Percentiles rank a stretch among this genome's conserved stretches.
Evolutionary conservation across 2,888 invertebrate species (phyloP).

Genomic region (Oligia strigilis): DNA sequence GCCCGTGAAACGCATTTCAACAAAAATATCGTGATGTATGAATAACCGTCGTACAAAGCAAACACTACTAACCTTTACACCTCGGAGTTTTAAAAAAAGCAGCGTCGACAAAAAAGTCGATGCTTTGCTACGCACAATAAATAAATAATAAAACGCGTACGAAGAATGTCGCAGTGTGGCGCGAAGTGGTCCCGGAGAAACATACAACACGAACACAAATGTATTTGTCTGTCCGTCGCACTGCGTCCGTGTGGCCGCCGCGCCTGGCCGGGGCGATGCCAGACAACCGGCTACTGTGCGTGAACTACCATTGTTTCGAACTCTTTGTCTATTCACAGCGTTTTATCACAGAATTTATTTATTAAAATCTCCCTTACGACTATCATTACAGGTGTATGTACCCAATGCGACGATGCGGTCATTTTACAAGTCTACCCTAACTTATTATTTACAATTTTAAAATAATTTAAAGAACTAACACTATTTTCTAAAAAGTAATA

Average conservation of each 20-base stretch:
- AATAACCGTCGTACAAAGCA: slow-evolving; percentile 70
- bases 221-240: slow-evolving; percentile 65
- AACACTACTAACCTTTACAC: slow-evolving; percentile 77
- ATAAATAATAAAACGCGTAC: slow-evolving; percentile 72
- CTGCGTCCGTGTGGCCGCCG: slow-evolving; percentile 68
- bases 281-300: slow-evolving; percentile 72
- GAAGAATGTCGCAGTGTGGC: slow-evolving; percentile 83
- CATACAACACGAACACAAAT: slow-evolving; percentile 73
- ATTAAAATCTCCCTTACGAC: not conserved
- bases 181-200: slow-evolving; percentile 77
- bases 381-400: not conserved
- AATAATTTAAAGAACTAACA: not conserved
- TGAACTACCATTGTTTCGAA: slow-evolving; percentile 36
- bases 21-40: slow-evolving; percentile 68
- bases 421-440: not conserved
- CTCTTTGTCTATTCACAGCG: slow-evolving; percentile 37
- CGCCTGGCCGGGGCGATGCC: slow-evolving; percentile 9
- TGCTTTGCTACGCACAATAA: slow-evolving; percentile 69
- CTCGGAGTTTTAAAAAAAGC: slow-evolving; percentile 73
- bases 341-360: slow-evolving; percentile 15
- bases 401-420: not conserved
- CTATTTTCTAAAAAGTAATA: not conserved
- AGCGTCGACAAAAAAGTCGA: slow-evolving; percentile 72
- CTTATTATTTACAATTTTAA: not conserved
- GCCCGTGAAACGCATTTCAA: slow-evolving; percentile 44